Evolutionary conservation across 2,797 vertebrate species (phyloP).

Genomic region (Malurus splendens): DNA sequence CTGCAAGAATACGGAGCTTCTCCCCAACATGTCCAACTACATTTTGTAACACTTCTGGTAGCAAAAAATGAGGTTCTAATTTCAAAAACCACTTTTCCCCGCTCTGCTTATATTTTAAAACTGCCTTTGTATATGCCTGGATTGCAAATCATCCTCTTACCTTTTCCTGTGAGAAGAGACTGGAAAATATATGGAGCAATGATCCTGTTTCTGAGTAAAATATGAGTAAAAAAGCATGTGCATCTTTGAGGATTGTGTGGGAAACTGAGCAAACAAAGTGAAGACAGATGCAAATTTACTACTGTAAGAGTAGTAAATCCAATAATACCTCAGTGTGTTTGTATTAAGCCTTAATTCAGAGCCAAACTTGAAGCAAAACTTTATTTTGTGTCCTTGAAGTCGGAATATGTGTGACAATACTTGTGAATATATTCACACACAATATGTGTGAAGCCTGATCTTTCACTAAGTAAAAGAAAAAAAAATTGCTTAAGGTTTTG

Average conservation of each 20-base stretch:
- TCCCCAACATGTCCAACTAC: not conserved
- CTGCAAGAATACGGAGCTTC: not conserved
- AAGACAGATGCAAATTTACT: not conserved
- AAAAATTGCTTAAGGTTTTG: not conserved
- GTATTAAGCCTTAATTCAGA: not conserved
- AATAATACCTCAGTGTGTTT: not conserved
- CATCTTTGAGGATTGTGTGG: not conserved
- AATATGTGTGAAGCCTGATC: not conserved
- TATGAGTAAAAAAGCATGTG: fast-evolving
- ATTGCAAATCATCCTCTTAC: not conserved
- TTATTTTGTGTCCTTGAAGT: not conserved
- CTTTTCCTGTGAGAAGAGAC: not conserved
- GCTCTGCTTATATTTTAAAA: not conserved
- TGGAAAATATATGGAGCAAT: not conserved
- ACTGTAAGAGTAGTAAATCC: not conserved
- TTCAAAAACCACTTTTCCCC: not conserved
- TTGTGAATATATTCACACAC: too few relatives aligned
- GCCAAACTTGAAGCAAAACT: not conserved
- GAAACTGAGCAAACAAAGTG: not conserved
- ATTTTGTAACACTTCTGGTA: not conserved
- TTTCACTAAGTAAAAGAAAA: not conserved
- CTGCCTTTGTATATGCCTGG: not conserved
- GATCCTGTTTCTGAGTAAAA: not conserved
- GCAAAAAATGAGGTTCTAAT: not conserved
- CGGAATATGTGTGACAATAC: not conserved